Conservation (phyloP, 1,140 invertebrate genomes). For the Calephelis nemesis region DNA sequence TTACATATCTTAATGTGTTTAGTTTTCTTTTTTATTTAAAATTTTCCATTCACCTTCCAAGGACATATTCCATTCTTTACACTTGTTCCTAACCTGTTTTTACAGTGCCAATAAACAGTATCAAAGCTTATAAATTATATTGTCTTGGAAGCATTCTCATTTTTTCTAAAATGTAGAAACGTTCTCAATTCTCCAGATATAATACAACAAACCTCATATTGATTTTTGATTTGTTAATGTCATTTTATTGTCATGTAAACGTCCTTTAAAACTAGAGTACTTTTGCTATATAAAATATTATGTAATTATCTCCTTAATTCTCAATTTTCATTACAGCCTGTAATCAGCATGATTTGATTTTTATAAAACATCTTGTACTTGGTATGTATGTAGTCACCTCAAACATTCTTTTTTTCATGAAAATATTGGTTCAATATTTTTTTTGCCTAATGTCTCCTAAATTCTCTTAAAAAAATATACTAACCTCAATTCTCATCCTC, state of each 20-base stretch:
- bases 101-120: not conserved
- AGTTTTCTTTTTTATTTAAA: not conserved
- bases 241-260: no score
- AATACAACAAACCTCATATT: not conserved
- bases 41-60: not conserved
- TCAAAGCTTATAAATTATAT: not conserved
- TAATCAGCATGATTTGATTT: not conserved
- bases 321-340: not conserved
- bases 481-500: constrained; percentile 77
- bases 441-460: not conserved
- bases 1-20: constrained; percentile 5
- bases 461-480: constrained; percentile 31
- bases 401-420: constrained; percentile 2
- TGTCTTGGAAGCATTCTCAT: not conserved
- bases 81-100: not conserved
- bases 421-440: constrained; percentile 3
- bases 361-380: constrained; percentile 10
- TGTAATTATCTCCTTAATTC: not conserved
- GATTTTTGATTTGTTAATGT: not conserved
- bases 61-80: not conserved
- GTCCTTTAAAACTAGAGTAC: not conserved
- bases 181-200: not conserved
- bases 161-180: constrained; percentile 6
- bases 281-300: not conserved
- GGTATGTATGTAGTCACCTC: not conserved